phyloP scores from a whole-genome alignment of 2,113 vertebrate genomes.

The Plestiodon gilberti region DNA sequence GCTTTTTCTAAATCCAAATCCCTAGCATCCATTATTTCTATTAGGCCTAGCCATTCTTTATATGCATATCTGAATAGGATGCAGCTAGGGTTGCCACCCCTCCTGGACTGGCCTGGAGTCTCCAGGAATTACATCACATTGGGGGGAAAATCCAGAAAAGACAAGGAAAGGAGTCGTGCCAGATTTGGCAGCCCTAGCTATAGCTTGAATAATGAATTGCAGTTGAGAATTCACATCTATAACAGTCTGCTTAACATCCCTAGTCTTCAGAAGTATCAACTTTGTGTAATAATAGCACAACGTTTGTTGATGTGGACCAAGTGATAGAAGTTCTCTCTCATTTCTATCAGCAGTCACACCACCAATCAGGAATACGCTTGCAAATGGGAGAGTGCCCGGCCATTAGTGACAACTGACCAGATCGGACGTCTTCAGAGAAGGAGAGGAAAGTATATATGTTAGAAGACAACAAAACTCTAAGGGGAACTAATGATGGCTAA shows the following conservation, averaged over 20 bases:
- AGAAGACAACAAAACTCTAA: not conserved
- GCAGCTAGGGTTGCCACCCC: too few species aligned
- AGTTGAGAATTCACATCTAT: not conserved
- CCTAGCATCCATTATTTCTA: not conserved
- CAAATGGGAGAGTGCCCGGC: not conserved
- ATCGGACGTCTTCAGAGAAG: not conserved
- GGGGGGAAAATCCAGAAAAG: too few species aligned
- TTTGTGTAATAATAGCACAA: not conserved
- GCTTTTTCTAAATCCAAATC: not conserved
- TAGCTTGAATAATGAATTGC: not conserved
- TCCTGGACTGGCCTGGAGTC: too few species aligned
- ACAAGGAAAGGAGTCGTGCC: too few species aligned
- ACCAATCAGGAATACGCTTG: not conserved
- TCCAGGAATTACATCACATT: too few species aligned
- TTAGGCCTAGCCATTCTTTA: not conserved
- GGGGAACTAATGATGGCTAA: conserved; percentile 15
- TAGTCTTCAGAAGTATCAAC: not conserved
- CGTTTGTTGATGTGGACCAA: too few species aligned
- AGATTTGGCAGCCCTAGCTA: too few species aligned
- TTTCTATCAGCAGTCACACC: too few species aligned
- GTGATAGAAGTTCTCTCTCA: not conserved
- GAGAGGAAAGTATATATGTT: not conserved
- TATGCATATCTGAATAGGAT: not conserved
- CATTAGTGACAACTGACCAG: not conserved
- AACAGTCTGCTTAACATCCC: not conserved